Conservation (phyloP, 2,113 vertebrate genomes). For the Pterophyllum scalare region DNA sequence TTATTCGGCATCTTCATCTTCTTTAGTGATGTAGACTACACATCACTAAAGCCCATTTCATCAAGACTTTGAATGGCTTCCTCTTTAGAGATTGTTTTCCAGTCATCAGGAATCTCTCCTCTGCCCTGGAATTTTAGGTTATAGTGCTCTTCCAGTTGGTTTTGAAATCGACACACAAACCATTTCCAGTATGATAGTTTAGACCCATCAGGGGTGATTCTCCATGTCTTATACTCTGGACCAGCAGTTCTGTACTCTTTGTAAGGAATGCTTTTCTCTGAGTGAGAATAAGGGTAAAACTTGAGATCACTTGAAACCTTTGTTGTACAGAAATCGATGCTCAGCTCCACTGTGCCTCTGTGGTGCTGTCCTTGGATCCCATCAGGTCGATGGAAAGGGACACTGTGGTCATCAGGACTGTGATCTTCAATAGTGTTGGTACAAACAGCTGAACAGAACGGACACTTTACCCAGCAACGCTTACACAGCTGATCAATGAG, state of each 20-base stretch:
- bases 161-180: neutral
- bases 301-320: accelerated
- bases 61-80: neutral
- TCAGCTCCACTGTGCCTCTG: conserved; percentile 24
- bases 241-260: neutral
- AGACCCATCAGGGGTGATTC: neutral
- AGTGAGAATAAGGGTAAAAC: conserved; percentile 27
- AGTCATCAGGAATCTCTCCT: conserved; percentile 3
- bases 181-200: neutral
- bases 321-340: conserved; percentile 54
- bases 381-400: conserved; percentile 2
- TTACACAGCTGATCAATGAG: neutral
- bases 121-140: conserved; percentile 4
- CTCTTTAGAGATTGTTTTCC: neutral
- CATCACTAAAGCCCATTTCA: neutral
- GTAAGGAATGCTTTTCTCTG: neutral
- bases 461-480: neutral
- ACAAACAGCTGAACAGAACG: conserved; percentile 1
- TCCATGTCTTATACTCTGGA: neutral
- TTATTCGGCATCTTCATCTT: no score
- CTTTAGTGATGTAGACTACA: no score
- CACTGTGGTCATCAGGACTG: neutral
- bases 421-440: conserved; percentile 5
- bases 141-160: neutral
- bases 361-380: conserved; percentile 32